Percentiles rank a stretch among this genome's conserved stretches.
Evolutionary conservation across 2,888 invertebrate genomes (phyloP).

Genomic region (Hypomecis atomaria): DNA sequence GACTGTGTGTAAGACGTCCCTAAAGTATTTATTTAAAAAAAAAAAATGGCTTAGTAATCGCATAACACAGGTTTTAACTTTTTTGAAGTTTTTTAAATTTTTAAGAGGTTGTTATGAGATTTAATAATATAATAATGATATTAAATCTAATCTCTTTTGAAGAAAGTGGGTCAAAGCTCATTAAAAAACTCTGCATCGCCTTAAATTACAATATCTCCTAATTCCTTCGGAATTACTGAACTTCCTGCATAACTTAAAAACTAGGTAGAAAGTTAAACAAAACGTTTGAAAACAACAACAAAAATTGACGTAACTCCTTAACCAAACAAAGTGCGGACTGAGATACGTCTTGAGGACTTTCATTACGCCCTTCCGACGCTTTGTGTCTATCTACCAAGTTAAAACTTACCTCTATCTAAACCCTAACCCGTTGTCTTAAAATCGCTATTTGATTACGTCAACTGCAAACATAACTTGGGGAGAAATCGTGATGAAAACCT

Average conservation of each 20-base stretch:
- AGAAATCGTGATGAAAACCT: conserved; percentile 33
- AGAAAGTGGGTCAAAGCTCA: too few species aligned
- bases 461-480: conserved; percentile 7
- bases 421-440: conserved; percentile 6
- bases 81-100: too few species aligned
- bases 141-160: too few species aligned
- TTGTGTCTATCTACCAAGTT: conserved; percentile 24
- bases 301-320: conserved; percentile 21
- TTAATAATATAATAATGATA: too few species aligned
- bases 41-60: too few species aligned
- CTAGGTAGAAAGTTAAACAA: neutral
- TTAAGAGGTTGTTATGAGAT: too few species aligned
- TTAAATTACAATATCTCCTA: neutral
- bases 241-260: neutral
- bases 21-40: too few species aligned
- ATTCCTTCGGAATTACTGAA: neutral
- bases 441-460: neutral
- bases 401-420: neutral
- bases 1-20: too few species aligned
- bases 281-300: conserved; percentile 19
- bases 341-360: conserved; percentile 25
- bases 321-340: conserved; percentile 15
- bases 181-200: too few species aligned
- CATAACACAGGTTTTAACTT: too few species aligned
- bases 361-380: conserved; percentile 33